Evolutionary conservation across 1,140 invertebrate genomes (phyloP), one percentile per base, ranked within the genome.

Genomic region (Aporrectodea caliginosa): DNA sequence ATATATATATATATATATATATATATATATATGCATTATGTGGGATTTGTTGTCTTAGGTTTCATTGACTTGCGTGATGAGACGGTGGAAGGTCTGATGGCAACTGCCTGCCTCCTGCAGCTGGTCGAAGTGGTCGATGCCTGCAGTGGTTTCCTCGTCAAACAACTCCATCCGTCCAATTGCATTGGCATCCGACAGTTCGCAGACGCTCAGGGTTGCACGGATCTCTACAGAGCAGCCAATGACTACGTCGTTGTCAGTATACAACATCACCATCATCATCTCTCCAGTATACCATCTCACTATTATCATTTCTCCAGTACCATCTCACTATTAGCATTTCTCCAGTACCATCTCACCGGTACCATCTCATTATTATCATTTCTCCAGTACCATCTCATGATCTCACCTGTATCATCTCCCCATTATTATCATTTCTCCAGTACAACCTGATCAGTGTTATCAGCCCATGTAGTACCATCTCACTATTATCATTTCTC

Each of bases 81-180:
- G 34, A 90, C 87, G 35, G 94, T 97, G 22, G 95, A 97, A 89
- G 93, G 92, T 31, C 89, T 97, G 43, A 86, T 97, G 80, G 93
- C 93, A 31, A 95, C 95, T 29, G 93, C 95, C 29, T 94, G 93
- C 88, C 89, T 97, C 72, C 90, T 98, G 32, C 94, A 96, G 87
- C 89, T 98, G n/a, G 91, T 92, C 80, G 91, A 94, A 83, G 94
- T 97, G 31, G 93, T 95, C 22, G 92, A 93, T 83, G 94, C 94
- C 29, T 97, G 96, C 86, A 96, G 94, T 85, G 91, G 92, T 83
- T 98, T 96, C 87, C 90, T 98, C 33, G 92, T 93, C 84, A 94
- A 95, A 84, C 95, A 97, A 86, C 90, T 98, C 68, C 94, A 97
- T 89, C 95, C 95, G 0, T 96, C 94, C 83, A 98, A 98, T 88